Evolutionary conservation across 2,113 vertebrate genomes (phyloP).

Genomic region (Microtus richardsoni): DNA sequence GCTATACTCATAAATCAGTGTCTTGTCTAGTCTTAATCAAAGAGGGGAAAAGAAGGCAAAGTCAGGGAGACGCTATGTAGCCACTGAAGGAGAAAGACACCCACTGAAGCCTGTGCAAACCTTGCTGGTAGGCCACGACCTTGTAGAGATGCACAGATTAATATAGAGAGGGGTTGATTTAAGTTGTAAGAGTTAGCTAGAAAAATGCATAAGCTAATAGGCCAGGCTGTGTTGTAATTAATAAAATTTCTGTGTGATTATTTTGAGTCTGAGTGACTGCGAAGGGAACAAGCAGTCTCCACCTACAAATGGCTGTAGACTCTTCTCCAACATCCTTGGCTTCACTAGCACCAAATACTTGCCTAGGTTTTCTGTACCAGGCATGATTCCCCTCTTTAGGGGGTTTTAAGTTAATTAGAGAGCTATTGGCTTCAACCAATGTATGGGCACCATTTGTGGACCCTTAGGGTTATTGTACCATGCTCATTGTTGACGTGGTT

Average conservation of each 20-base stretch:
- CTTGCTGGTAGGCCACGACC: no score
- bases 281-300: no score
- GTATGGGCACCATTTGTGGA: not conserved
- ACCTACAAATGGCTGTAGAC: not conserved
- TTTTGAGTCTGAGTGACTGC: no score
- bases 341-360: not conserved
- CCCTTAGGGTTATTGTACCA: not conserved
- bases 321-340: not conserved
- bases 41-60: not conserved
- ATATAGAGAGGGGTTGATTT: no score
- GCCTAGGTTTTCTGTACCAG: not conserved
- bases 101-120: no score
- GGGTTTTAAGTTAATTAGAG: not conserved
- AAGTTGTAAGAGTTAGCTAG: no score
- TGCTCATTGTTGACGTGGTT: not conserved
- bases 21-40: not conserved
- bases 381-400: not conserved
- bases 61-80: no score
- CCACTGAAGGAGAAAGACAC: no score
- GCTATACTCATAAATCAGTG: not conserved
- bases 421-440: not conserved
- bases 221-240: no score
- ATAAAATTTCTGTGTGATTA: no score
- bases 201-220: no score
- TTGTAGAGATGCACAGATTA: no score